Evolutionary conservation across 2,797 vertebrate species (phyloP), one percentile per base, ranked within the genome.

Genomic region (Merluccius polli): DNA sequence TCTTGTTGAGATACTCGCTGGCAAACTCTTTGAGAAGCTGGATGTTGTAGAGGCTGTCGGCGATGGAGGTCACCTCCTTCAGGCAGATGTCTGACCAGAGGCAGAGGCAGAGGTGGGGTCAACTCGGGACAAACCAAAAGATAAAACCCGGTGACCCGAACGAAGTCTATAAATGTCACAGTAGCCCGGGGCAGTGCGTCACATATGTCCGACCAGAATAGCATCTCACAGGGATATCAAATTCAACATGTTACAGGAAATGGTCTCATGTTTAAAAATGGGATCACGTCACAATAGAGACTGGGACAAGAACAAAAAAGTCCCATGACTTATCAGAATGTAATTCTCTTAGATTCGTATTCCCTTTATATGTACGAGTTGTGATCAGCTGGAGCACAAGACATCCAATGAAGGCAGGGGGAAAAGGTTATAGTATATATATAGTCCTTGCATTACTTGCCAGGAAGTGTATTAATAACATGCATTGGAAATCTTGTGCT

Each of bases 11-110:
- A 82, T 98, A 96, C 41, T 97, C 95, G 0, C 90, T 96, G 65
- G 97, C 93, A 77, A 99, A 98, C 84, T 98, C 98, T 85, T 95
- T 93, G 84, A 99, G 86, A 24, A 99, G 94, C 79, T 98, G 96
- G 77, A 99, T 97, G 83, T 99, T 99, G 82, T 98, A 98, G 79
- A 99, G 92, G 79, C 96, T 98, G 90, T 99, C 98, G 3, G 97
- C 97, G 75, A 98, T 95, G 0, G 98, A 98, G 0, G 95, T 93
- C 4, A 95, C 95, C 91, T 99, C 97, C 93, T 98, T 98, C 90
- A 99, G 89, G 89, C 97, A 99, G 85, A 99, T 95, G 89, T 99
- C 98, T 99, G 78, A 82, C 84, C 48, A 83, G 77, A 80, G 75
- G 29, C 65, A 2, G 12, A 44, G 75, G 13, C 74, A 87, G 74